Percentiles rank a stretch among this genome's conserved stretches.
Evolutionary conservation across 2,888 invertebrate species (phyloP).

Genomic region (Mimachlamys varia): DNA sequence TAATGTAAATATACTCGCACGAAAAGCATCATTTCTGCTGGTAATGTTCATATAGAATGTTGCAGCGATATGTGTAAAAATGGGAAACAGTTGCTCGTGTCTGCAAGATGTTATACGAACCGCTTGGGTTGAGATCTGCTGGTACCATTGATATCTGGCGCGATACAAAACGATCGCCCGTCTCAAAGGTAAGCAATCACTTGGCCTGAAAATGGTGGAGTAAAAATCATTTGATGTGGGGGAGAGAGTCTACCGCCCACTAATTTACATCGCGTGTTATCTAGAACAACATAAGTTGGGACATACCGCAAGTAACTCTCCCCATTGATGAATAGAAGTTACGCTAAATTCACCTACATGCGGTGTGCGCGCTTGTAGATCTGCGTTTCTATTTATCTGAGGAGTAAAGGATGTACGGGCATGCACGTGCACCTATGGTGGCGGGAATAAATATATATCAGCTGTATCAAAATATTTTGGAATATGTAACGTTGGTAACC

Average conservation of each 20-base stretch:
- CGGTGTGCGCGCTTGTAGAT: background rate
- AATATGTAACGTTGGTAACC: background rate
- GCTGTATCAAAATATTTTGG: no score
- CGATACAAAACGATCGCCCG: background rate
- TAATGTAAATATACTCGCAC: no score
- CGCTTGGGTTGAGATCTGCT: no score
- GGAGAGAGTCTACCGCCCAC: background rate
- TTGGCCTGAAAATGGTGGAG: background rate
- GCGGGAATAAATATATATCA: background rate
- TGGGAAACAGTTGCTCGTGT: no score
- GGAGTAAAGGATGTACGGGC: background rate
- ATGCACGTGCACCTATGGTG: background rate
- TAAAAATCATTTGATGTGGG: background rate
- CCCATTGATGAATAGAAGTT: background rate
- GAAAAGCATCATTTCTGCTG: no score
- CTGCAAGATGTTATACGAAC: no score
- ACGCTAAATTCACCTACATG: background rate
- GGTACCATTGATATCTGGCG: no score
- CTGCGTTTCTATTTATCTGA: background rate
- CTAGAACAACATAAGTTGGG: background rate
- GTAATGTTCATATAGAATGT: no score
- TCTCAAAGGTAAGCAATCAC: background rate
- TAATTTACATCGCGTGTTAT: background rate
- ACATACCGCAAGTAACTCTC: background rate
- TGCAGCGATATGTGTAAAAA: no score